phyloP scores from a whole-genome alignment of 2,888 invertebrate species.

The Heliconius hortense region DNA sequence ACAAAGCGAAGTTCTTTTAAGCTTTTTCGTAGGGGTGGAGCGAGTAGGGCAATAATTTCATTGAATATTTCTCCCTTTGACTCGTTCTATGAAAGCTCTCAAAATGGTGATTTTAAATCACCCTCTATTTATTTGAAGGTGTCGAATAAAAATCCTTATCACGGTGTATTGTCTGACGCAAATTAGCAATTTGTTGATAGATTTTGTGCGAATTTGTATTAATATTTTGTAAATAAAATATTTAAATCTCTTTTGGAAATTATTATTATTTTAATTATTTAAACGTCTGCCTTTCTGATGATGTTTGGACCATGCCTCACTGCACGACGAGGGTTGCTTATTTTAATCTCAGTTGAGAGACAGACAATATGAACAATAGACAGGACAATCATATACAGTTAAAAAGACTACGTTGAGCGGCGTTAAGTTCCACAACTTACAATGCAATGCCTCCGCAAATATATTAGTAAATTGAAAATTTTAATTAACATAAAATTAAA shows the following conservation, averaged over 20 bases:
- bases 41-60: slow-evolving; percentile 42
- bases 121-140: slow-evolving; percentile 34
- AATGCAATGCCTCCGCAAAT: too few relatives aligned
- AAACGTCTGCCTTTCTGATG: too few relatives aligned
- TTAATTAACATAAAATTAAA: too few relatives aligned
- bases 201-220: background rate
- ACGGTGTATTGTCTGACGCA: slow-evolving; percentile 20
- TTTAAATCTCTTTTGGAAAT: background rate
- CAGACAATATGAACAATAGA: too few relatives aligned
- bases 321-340: background rate
- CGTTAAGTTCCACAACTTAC: too few relatives aligned
- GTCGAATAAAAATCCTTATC: slow-evolving; percentile 35
- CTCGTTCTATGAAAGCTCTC: slow-evolving; percentile 32
- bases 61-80: slow-evolving; percentile 40
- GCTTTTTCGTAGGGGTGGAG: slow-evolving; percentile 29
- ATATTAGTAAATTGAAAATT: too few relatives aligned
- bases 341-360: background rate
- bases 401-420: too few relatives aligned
- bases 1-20: slow-evolving; percentile 32
- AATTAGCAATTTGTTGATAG: slow-evolving; percentile 19
- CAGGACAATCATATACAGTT: too few relatives aligned
- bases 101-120: slow-evolving; percentile 35
- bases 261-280: too few relatives aligned
- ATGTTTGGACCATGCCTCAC: background rate
- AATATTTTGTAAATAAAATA: background rate